Evolutionary conservation across 2,888 invertebrate genomes (phyloP).

Genomic region (Bellardia bayeri): DNA sequence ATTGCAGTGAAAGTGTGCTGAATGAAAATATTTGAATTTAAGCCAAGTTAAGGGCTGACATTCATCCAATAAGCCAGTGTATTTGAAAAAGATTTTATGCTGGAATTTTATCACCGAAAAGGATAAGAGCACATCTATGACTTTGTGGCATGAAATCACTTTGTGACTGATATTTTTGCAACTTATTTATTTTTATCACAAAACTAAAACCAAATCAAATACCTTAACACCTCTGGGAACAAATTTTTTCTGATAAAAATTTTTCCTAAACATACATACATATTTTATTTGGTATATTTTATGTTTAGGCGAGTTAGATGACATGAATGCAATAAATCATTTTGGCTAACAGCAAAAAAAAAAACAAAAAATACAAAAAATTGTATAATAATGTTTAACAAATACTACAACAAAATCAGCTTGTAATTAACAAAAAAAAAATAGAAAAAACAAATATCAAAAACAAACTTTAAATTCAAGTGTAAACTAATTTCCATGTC

Average conservation of each 20-base stretch:
- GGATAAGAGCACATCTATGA: too few relatives aligned
- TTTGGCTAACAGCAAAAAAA: constrained; percentile 39
- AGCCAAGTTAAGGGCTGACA: too few relatives aligned
- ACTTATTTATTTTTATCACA: not conserved
- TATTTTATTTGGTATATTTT: constrained; percentile 45
- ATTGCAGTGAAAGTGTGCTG: too few relatives aligned
- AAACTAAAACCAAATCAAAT: not conserved
- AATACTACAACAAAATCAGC: constrained; percentile 64
- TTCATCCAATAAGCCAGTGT: too few relatives aligned
- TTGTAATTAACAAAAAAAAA: constrained; percentile 63
- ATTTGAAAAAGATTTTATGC: too few relatives aligned
- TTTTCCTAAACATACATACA: constrained; percentile 15
- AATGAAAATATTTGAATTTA: too few relatives aligned
- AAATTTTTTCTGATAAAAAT: not conserved
- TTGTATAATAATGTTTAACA: constrained; percentile 52
- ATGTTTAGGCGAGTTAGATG: constrained; percentile 67
- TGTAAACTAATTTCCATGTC: constrained; percentile 83
- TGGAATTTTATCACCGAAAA: too few relatives aligned
- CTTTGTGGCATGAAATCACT: too few relatives aligned
- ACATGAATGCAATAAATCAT: constrained; percentile 69
- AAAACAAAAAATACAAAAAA: not conserved
- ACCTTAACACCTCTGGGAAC: constrained; percentile 3
- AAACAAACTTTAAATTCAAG: constrained; percentile 79
- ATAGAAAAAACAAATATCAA: constrained; percentile 76
- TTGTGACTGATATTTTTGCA: not conserved